Base-by-base conservation (phyloP, 2,113 vertebrate genomes). In the Taurulus bubalis region DNA sequence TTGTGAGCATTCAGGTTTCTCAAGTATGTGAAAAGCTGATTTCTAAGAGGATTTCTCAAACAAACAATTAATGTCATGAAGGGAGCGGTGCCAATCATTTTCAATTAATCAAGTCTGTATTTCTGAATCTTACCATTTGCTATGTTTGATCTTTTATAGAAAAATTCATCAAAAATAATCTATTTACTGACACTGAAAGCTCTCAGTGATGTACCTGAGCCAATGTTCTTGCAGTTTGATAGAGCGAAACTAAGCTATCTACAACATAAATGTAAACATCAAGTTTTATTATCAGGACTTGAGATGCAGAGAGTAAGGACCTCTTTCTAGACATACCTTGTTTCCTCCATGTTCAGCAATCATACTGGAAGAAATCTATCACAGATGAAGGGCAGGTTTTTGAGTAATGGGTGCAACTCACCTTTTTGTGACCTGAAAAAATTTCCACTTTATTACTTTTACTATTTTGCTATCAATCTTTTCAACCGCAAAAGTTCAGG, bases 391-490 rank as follows among this genome's bases (percentile, higher is more conserved):
- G 45, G 22, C 68, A 83, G 55, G 8, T 74, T 77, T 84, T 88
- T 71, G 70, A 85, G 79, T 82, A 83, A 83, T 77, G 26, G 81
- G 63, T 65, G 22, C 58, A 79, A 47, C 40, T 79, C 62, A 79
- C 76, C 83, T 87, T 70, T 76, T 45, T 71, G 53, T 87, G 73
- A 78, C 85, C 67, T 79, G 56, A 83, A 81, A 76, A 85, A 80
- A 45, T 59, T n/a, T 53, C 49, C 62, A 67, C 38, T 85, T 77
- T 75, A 79, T 79, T 88, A 72, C 80, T 85, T 81, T 85, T 56
- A 62, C 75, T 65, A 66, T 63, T 79, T 85, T 80, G 26, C 47
- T 63, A 38, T 45, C 6, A 56, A 49, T 81, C 71, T 74, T 74
- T 88, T 77, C 32, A 89, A 49, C 45, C 20, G 16, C 53, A 16